Percentiles rank a stretch among this genome's conserved stretches.
These are phyloP conservation scores for Nothoprocta perdicaria DNA, from an alignment of 2,113 vertebrate genomes.

Conservation along the genomic window DNA sequence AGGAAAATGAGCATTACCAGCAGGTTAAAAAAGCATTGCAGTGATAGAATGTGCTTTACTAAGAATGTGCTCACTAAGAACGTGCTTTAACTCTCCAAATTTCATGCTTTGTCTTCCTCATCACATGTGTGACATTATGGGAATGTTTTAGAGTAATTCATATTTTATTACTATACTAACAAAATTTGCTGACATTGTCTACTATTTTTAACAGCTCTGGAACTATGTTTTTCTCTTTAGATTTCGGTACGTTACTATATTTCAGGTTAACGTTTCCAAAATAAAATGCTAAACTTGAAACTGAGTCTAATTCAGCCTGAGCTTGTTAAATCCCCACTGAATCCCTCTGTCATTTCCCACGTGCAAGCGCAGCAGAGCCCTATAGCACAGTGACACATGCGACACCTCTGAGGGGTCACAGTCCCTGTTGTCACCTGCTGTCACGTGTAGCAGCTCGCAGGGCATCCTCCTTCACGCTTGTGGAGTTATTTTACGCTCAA, in stretches of 20 bases:
- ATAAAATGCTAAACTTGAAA: conserved; percentile 5
- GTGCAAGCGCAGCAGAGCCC: background rate
- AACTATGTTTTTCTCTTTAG: background rate
- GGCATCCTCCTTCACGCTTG: background rate
- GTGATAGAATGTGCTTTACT: background rate
- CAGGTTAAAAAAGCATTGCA: background rate
- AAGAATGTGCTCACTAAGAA: background rate
- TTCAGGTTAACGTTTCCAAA: conserved; percentile 20
- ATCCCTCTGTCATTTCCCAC: background rate
- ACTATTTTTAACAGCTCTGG: conserved; percentile 13
- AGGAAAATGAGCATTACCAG: background rate
- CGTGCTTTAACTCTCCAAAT: background rate
- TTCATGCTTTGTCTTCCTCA: background rate
- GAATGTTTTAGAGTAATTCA: background rate
- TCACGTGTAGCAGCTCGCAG: background rate
- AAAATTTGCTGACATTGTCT: conserved; percentile 14
- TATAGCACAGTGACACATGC: background rate
- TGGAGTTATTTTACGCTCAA: background rate
- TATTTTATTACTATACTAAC: background rate
- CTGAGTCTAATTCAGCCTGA: background rate
- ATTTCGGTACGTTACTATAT: conserved; percentile 18
- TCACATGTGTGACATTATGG: background rate
- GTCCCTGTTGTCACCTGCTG: background rate
- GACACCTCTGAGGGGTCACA: background rate
- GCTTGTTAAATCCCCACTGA: background rate